These are phyloP conservation scores for Cygnus olor DNA, from an alignment of 2,797 vertebrate genomes.

Conservation along the genomic window DNA sequence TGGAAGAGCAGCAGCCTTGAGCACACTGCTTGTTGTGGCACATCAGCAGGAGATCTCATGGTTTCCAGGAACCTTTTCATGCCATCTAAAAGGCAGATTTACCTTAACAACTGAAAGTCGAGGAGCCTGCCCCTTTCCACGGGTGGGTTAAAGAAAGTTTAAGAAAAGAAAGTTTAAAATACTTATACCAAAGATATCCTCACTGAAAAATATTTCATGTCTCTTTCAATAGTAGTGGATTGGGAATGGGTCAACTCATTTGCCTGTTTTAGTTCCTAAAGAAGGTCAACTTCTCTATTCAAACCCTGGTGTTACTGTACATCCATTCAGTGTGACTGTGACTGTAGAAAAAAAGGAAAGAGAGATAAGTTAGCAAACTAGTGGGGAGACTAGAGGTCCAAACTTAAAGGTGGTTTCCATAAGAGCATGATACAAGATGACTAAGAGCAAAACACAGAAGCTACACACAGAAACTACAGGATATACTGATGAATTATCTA, in stretches of 20 bases:
- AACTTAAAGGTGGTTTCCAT: not conserved
- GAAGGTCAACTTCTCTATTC: not conserved
- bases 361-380: not conserved
- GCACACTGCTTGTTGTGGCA: fast-evolving
- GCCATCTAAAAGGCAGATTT: fast-evolving
- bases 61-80: not conserved
- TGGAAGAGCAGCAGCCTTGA: fast-evolving
- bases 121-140: not conserved
- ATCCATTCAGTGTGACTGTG: not conserved
- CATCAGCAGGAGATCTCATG: not conserved
- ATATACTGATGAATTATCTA: not conserved
- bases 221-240: not conserved
- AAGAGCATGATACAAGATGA: not conserved
- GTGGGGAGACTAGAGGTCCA: not conserved
- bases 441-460: not conserved
- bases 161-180: not conserved
- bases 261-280: not conserved
- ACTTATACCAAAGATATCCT: not conserved
- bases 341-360: not conserved
- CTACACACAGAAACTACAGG: fast-evolving
- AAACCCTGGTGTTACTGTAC: not conserved
- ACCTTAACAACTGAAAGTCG: not conserved
- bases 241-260: not conserved
- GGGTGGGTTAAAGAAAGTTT: not conserved
- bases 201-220: not conserved